Evolutionary conservation across 1,140 invertebrate species (phyloP).

Genomic region (Popillia japonica): DNA sequence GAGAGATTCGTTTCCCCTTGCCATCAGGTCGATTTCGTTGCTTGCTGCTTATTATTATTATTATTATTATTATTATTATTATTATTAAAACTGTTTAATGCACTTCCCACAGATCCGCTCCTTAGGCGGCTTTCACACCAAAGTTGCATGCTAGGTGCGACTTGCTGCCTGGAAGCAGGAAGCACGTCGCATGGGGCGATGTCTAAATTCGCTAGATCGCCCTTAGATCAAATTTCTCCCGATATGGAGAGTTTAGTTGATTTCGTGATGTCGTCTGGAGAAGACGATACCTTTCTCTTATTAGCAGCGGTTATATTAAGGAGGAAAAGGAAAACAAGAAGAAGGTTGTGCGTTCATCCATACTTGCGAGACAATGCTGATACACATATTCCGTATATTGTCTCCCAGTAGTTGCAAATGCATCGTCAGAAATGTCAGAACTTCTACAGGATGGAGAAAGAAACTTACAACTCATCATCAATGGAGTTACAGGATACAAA

Average conservation of each 20-base stretch:
- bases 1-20: no score
- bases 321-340: slow-evolving; percentile 9
- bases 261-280: slow-evolving; percentile 3
- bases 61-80: no score
- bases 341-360: slow-evolving; percentile 39
- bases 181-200: background rate
- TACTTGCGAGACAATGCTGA: slow-evolving; percentile 42
- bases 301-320: no score
- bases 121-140: slow-evolving; percentile 7
- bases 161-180: background rate
- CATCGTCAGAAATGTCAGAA: slow-evolving; percentile 30
- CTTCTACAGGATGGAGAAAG: slow-evolving; percentile 31
- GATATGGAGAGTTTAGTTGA: background rate
- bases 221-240: background rate
- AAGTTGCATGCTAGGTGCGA: background rate
- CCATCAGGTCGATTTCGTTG: no score
- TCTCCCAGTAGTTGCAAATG: slow-evolving; percentile 46
- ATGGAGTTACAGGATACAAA: slow-evolving; percentile 31
- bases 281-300: slow-evolving; percentile 15
- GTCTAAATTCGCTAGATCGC: slow-evolving; percentile 10
- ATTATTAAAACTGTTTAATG: no score
- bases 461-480: background rate
- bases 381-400: slow-evolving; percentile 38
- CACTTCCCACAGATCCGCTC: no score
- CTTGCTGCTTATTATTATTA: no score